Evolutionary conservation across 2,797 vertebrate genomes (phyloP), one percentile per base, ranked within the genome.

Genomic region (Poecilia picta): DNA sequence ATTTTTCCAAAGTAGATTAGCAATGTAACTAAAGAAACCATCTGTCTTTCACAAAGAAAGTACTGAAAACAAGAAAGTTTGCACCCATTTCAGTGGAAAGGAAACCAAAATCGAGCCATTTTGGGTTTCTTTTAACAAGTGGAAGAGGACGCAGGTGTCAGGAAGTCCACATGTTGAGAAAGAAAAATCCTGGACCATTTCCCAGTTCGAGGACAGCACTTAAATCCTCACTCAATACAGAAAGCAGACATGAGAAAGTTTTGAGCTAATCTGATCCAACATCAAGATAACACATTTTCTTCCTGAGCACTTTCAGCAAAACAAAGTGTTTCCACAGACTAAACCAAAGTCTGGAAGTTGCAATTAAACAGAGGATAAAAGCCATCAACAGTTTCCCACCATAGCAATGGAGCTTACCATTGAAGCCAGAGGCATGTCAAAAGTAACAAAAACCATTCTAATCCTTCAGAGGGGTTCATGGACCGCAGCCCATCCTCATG

Each of bases 371-470:
- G 73, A 47, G 66, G 71, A 70, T 45, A 79, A 70, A 77, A 33
- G 62, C 53, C 4, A 57, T n/a, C 75, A 36, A 55, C 66, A 81
- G 57, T 82, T 86, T 88, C 81, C 86, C 85, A 87, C 53, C 76
- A 55, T 43, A 70, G 49, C 41, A 57, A 73, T 72, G 78, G 81
- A 85, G 93, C 96, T 96, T 92, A 96, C 96, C 95, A 93, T 89
- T 81, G 92, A 95, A 92, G 93, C 92, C 90, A 95, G 90, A 71
- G 95, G 92, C 95, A 96, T 95, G 91, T 95, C 95, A 92, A 95
- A 94, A 72, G 85, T 83, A 85, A 91, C 89, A 93, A 95, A 96
- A 91, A 96, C 95, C 95, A 96, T 96, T 85, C 91, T 96, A 94
- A 91, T 94, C 92, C 91, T 91, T 86, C 88, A 88, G 46, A 51